These are phyloP conservation scores for Pogonomyrmex barbatus DNA, from an alignment of 1,140 invertebrate genomes.

Conservation along the genomic window DNA sequence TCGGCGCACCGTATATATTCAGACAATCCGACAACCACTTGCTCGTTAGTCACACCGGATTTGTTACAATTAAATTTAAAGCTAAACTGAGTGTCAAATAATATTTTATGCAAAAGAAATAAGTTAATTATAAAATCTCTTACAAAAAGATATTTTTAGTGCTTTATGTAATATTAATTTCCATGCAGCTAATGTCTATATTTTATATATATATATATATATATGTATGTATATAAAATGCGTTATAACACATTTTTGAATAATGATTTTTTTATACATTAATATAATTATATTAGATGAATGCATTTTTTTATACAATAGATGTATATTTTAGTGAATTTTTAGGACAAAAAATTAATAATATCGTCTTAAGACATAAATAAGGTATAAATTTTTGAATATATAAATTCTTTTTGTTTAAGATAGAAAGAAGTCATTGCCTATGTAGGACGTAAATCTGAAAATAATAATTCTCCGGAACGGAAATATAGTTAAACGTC, in stretches of 20 bases:
- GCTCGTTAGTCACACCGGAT: constrained; percentile 73
- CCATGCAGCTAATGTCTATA: neutral
- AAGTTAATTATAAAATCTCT: constrained; percentile 3
- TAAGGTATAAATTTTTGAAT: neutral
- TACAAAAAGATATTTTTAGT: neutral
- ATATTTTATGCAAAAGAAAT: constrained; percentile 33
- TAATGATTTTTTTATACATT: neutral
- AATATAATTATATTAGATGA: no score
- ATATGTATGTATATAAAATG: no score
- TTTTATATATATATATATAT: no score
- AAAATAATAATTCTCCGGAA: constrained; percentile 66
- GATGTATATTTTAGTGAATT: neutral
- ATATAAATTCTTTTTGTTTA: neutral
- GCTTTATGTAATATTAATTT: constrained; percentile 1
- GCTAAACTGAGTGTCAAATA: constrained; percentile 50
- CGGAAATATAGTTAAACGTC: constrained; percentile 80
- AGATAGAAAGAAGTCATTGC: neutral
- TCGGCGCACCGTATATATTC: constrained; percentile 63
- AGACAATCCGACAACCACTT: constrained; percentile 54
- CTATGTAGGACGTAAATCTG: constrained; percentile 56
- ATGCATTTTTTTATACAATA: constrained; percentile 4
- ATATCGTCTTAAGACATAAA: neutral
- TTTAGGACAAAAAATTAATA: neutral
- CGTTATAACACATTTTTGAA: neutral
- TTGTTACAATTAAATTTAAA: constrained; percentile 71